A percentile compares a stretch with the other conserved stretches of the same genome.
Conservation (phyloP, 2,888 invertebrate genomes). For the Lissocephala sabroskyi region DNA sequence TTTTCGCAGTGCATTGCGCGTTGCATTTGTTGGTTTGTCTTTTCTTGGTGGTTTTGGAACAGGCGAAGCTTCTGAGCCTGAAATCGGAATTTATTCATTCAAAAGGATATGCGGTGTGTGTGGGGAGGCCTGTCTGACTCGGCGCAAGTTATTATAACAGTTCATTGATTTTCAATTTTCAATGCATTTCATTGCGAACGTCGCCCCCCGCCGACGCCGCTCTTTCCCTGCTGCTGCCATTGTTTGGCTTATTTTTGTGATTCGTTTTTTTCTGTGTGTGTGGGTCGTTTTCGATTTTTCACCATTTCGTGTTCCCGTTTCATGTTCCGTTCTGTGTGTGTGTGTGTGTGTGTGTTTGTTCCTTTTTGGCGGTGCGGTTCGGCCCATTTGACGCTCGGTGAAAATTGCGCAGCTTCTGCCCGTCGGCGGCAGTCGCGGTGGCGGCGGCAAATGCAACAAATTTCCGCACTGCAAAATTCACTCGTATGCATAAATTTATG, state of each 20-base stretch:
- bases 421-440: background rate
- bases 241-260: constrained; percentile 36
- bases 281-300: background rate
- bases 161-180: constrained; percentile 65
- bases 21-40: no score
- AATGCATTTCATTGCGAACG: constrained; percentile 45
- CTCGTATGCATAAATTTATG: constrained; percentile 52
- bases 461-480: constrained; percentile 29
- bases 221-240: no score
- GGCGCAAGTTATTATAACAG: constrained; percentile 64
- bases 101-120: background rate
- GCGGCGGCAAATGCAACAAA: constrained; percentile 25
- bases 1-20: no score
- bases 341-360: background rate
- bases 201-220: no score
- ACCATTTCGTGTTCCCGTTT: background rate
- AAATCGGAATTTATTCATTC: no score
- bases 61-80: no score
- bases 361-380: background rate
- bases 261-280: background rate
- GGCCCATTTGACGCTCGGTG: constrained; percentile 11
- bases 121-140: constrained; percentile 36
- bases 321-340: background rate
- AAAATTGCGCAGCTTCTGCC: constrained; percentile 20
- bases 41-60: no score